Conservation (phyloP, 2,888 invertebrate species). For the Diaphora mendica region DNA sequence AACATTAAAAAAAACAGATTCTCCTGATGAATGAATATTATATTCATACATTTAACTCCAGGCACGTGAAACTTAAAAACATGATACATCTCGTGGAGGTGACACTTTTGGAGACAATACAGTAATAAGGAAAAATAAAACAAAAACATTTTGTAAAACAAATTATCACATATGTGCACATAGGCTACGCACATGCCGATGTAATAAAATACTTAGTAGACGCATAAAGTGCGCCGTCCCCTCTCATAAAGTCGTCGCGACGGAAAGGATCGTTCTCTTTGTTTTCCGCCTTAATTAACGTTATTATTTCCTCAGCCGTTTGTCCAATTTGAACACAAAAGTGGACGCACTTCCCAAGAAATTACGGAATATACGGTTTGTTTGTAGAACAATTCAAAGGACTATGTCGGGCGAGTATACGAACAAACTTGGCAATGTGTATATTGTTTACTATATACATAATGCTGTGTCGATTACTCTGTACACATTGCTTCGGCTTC, state of each 20-base stretch:
- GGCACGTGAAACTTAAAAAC: neutral
- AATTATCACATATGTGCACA: neutral
- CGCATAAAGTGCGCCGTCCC: slow-evolving; percentile 23
- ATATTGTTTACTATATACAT: neutral
- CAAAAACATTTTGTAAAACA: slow-evolving; percentile 2
- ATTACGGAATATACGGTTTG: slow-evolving; percentile 22
- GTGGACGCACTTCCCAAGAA: slow-evolving; percentile 36
- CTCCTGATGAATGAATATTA: too few species aligned
- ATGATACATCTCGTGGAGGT: neutral
- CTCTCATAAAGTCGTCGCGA: slow-evolving; percentile 41
- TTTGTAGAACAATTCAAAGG: neutral
- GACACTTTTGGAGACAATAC: neutral
- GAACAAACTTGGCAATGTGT: neutral
- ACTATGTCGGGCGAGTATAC: neutral
- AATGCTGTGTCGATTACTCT: neutral
- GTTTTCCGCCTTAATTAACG: slow-evolving; percentile 52
- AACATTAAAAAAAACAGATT: too few species aligned
- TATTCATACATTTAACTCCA: neutral
- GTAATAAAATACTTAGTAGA: slow-evolving; percentile 23
- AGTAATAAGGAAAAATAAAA: neutral
- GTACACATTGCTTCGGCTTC: neutral
- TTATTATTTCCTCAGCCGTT: slow-evolving; percentile 50
- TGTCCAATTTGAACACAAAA: slow-evolving; percentile 42
- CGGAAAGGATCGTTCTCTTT: slow-evolving; percentile 45
- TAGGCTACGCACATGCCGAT: slow-evolving; percentile 11